Evolutionary conservation across 2,113 vertebrate genomes (phyloP), one percentile per base, ranked within the genome.

Genomic region (Centropus bengalensis): DNA sequence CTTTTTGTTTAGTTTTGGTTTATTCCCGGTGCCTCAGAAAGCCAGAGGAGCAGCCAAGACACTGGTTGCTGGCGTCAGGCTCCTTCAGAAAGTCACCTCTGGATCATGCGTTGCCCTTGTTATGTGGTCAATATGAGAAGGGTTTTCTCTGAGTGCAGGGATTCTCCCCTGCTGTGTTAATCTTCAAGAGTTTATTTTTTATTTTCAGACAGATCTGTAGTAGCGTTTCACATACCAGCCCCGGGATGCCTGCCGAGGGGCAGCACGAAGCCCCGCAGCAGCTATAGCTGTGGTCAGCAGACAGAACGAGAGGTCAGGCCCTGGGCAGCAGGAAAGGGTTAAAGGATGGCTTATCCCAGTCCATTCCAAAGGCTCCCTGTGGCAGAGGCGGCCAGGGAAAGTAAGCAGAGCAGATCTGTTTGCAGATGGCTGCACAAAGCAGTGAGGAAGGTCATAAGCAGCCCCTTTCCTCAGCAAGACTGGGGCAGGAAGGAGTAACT

Each of bases 1-100:
- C 47, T 10, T 67, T 92, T 77, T 93, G 82, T 96, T 94, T 82
- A 81, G 75, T 52, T 95, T 91, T 94, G 64, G 63, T 93, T 89
- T 74, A 47, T 74, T 80, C 33, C 70, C 0, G 0, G 22, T 67
- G 82, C 75, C 88, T 83, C 64, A n/a, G 90, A n/a, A 56, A 76
- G 58, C 4, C 12, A 1, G 66, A 32, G 4, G 93, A 91, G 93
- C 89, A 58, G 83, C 69, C 73, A 4, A 33, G 63, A 55, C 10
- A 1, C 82, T 63, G 67, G 47, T 14, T 73, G 52, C 76, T 30
- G 62, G 82, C 23, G 0, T 89, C 67, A 33, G 86, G 24, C 44
- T 56, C 42, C 60, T 62, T 8, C n/a, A 20, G 70, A 89, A 81
- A 83, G 55, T 14, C 52, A 8, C 14, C 79, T 32, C 82, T 20